phyloP scores from a whole-genome alignment of 1,140 invertebrate genomes.

The Oedothorax gibbosus region DNA sequence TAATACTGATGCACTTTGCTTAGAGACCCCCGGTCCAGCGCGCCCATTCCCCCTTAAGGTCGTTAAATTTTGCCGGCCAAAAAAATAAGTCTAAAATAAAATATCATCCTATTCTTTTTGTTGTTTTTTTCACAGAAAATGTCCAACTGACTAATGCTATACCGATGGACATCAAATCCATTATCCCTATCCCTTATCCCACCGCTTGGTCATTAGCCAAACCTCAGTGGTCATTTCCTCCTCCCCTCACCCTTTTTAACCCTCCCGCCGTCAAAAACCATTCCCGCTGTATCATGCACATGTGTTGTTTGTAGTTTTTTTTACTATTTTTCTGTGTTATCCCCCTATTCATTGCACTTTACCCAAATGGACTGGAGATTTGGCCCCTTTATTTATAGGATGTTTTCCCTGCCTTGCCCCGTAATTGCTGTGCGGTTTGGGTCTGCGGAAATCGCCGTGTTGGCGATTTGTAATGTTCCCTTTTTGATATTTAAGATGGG shows the following conservation, averaged over 20 bases:
- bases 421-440: constrained; percentile 25
- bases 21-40: too few species aligned
- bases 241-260: constrained; percentile 3
- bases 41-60: too few species aligned
- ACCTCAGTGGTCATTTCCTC: constrained; percentile 47
- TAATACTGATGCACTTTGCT: too few species aligned
- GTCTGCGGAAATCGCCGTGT: neutral
- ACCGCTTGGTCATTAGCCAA: constrained; percentile 26
- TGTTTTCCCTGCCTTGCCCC: neutral
- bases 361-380: constrained; percentile 17
- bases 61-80: too few species aligned
- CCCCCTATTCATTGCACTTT: constrained; percentile 16
- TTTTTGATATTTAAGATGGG: too few species aligned
- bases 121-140: too few species aligned
- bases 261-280: neutral
- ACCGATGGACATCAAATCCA: too few species aligned
- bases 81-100: too few species aligned
- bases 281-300: constrained; percentile 4
- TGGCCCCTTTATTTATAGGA: neutral
- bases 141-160: too few species aligned
- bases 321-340: neutral
- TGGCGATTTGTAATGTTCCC: too few species aligned
- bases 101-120: too few species aligned
- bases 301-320: constrained; percentile 50
- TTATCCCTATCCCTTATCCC: neutral